phyloP scores from a whole-genome alignment of 2,113 vertebrate genomes.

The Xiphophorus maculatus region DNA sequence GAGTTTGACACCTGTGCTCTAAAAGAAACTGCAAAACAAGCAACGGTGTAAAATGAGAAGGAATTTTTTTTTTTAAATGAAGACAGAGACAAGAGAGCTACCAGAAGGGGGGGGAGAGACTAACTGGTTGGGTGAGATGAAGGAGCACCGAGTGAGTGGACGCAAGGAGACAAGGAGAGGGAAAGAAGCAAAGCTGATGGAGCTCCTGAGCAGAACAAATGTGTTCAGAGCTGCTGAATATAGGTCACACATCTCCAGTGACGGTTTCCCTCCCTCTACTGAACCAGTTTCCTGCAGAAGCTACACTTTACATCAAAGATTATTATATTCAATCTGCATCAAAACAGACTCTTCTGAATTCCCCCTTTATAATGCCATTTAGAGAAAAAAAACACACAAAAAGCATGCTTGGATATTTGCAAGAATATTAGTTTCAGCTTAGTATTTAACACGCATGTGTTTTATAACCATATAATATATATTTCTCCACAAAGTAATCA shows the following conservation, averaged over 20 bases:
- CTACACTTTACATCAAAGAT: constrained; percentile 17
- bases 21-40: constrained; percentile 13
- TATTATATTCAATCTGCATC: constrained; percentile 34
- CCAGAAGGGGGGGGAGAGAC: constrained; percentile 38
- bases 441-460: neutral
- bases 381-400: neutral
- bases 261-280: constrained; percentile 63
- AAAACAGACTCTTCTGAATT: constrained; percentile 11
- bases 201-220: constrained; percentile 77
- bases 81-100: constrained; percentile 22
- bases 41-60: constrained; percentile 10
- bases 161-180: constrained; percentile 43
- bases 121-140: constrained; percentile 37
- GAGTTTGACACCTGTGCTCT: too few species aligned
- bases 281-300: constrained; percentile 52
- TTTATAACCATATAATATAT: neutral
- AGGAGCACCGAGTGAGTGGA: constrained; percentile 50
- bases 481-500: neutral
- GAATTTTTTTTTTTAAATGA: neutral
- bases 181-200: constrained; percentile 54
- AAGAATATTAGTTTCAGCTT: constrained; percentile 8
- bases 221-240: constrained; percentile 74
- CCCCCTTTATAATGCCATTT: neutral
- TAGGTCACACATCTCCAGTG: constrained; percentile 82
- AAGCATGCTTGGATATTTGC: constrained; percentile 6